Base-by-base conservation (phyloP, 92 coral and sea anemone species). In the Parazoanthus atlanticus region DNA sequence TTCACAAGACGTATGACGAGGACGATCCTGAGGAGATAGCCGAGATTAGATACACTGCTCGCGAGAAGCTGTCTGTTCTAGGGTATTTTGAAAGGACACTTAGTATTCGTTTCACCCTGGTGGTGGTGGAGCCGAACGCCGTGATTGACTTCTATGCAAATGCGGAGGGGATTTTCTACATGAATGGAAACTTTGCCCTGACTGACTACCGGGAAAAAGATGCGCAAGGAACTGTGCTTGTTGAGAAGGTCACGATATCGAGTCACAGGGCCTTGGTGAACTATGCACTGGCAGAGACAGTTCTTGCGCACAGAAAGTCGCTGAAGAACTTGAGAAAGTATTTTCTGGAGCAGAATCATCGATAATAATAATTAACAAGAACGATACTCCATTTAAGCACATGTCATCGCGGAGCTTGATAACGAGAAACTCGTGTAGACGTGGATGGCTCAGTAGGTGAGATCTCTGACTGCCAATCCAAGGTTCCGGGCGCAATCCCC, bases 251-350 rank as follows among this genome's bases (percentile, higher is more conserved):
- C 6, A 83, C 78, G 36, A 28, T 83, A 6, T 69, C 77, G 6
- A 83, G 77, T 43, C 86, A 83, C 77, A 83, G 86, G 69, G 86
- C 86, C 8, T 8, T 83, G 78, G 66, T 83, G 41, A 83, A 83
- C 64, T 67, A 69, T 83, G 86, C 76, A 2, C 49, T 83, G 28
- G 78, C 61, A 83, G 86, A 83, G 46, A 52, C 86, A 7, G 52
- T 69, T 38, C 64, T 41, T 69, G 86, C 86, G n/a, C 86, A 83
- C 33, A 69, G 86, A 83, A 43, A 78, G 38, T 36, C 73, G 76
- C 64, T 83, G 40, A 83, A 38, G 7, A 83, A 83, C 25, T 83
- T 83, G 65, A 83, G 78, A 26, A 67, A 40, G 1, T 33, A 83
- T 40, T 83, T 83, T 29, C 17, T 34, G 28, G 86, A 81, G 23